These are phyloP conservation scores for Anguilla obscura DNA, from an alignment of 2,797 vertebrate genomes.

Conservation along the genomic window DNA sequence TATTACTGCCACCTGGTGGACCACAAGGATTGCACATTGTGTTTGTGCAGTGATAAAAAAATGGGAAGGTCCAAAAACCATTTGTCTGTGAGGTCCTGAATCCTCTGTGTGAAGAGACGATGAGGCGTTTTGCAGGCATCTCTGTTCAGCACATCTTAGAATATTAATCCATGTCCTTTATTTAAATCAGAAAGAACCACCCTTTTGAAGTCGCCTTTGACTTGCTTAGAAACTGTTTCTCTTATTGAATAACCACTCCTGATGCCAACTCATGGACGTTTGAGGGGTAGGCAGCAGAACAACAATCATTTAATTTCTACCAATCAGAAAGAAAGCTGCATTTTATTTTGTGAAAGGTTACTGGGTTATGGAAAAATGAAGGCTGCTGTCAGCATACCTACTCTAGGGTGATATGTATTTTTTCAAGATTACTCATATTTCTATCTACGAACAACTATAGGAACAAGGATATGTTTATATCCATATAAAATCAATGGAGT, in stretches of 20 bases:
- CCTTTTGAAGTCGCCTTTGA: no score
- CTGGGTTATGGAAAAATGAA: no score
- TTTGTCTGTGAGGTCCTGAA: background rate
- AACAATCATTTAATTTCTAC: no score
- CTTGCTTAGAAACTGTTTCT: no score
- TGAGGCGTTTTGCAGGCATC: background rate
- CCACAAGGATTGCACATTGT: background rate
- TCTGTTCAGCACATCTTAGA: background rate
- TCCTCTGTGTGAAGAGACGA: background rate
- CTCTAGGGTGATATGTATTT: no score
- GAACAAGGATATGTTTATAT: background rate
- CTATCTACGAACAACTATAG: background rate
- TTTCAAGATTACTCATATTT: background rate
- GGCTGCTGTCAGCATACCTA: no score
- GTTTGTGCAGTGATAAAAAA: background rate
- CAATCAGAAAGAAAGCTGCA: no score
- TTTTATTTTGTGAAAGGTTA: background rate
- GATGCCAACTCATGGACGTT: no score
- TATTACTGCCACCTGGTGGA: slow-evolving; percentile 6
- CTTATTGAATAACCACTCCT: no score
- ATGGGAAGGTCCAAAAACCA: background rate
- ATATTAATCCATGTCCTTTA: background rate
- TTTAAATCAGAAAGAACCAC: no score
- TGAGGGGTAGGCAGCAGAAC: no score
- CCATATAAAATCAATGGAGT: background rate